phyloP scores from a whole-genome alignment of 2,888 invertebrate species.

The Synanthedon formicaeformis region DNA sequence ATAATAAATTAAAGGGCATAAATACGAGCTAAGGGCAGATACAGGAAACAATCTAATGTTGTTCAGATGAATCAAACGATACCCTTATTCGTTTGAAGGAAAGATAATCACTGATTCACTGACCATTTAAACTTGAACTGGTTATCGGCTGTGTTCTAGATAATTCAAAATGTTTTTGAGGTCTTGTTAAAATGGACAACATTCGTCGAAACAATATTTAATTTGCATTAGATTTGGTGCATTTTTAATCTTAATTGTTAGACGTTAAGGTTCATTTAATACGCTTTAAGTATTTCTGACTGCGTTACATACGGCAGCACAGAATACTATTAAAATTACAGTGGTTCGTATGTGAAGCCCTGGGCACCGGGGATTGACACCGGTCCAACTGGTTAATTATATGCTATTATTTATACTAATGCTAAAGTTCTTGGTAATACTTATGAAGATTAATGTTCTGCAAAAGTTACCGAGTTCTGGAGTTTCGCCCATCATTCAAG shows the following conservation, averaged over 20 bases:
- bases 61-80: conserved; percentile 23
- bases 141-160: neutral
- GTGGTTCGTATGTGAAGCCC: conserved; percentile 17
- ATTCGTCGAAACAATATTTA: neutral
- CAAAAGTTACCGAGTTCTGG: neutral
- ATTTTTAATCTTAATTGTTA: neutral
- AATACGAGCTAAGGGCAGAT: conserved; percentile 2
- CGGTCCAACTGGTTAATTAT: conserved; percentile 35
- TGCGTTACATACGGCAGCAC: neutral
- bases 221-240: neutral
- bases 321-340: conserved; percentile 9
- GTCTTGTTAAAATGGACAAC: neutral
- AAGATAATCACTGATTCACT: conserved; percentile 20
- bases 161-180: neutral
- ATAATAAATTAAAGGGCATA: neutral
- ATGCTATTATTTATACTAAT: conserved; percentile 24
- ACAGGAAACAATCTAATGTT: conserved; percentile 15
- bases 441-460: conserved; percentile 31
- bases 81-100: conserved; percentile 11
- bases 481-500: neutral
- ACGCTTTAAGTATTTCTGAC: neutral
- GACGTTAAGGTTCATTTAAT: neutral
- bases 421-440: conserved; percentile 20
- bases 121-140: conserved; percentile 10
- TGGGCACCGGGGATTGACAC: conserved; percentile 20